Evolutionary conservation across 2,113 vertebrate genomes (phyloP).

Genomic region (Montifringilla adamsi): DNA sequence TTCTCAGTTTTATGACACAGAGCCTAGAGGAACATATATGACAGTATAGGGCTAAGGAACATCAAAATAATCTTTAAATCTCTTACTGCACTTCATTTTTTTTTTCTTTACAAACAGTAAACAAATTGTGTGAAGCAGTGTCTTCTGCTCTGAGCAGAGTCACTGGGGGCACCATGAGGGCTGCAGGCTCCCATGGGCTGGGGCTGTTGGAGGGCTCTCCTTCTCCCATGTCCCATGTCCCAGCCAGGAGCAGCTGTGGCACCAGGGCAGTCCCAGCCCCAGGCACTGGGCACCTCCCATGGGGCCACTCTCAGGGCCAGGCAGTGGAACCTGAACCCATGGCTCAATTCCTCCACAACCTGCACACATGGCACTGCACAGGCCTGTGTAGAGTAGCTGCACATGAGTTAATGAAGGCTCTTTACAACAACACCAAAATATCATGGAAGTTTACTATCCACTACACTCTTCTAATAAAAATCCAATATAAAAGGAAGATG

Average conservation of each 20-base stretch:
- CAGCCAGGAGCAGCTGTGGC: background rate
- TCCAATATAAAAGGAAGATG: background rate
- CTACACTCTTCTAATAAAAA: background rate
- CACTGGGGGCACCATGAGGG: background rate
- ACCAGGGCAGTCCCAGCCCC: background rate
- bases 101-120: background rate
- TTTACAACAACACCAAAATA: background rate
- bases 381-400: fast-evolving
- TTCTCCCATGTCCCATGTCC: background rate
- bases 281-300: fast-evolving
- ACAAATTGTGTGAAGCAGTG: background rate
- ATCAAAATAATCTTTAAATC: background rate
- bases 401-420: fast-evolving
- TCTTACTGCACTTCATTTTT: background rate
- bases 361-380: background rate
- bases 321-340: background rate
- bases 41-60: background rate
- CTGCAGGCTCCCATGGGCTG: background rate
- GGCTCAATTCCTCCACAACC: background rate
- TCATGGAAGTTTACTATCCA: background rate
- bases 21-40: background rate
- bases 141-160: background rate
- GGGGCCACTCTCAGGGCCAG: too few relatives aligned
- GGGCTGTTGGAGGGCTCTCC: fast-evolving
- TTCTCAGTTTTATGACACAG: background rate